Evolutionary conservation across 2,888 invertebrate genomes (phyloP).

Genomic region (Caenorhabditis wallacei): DNA sequence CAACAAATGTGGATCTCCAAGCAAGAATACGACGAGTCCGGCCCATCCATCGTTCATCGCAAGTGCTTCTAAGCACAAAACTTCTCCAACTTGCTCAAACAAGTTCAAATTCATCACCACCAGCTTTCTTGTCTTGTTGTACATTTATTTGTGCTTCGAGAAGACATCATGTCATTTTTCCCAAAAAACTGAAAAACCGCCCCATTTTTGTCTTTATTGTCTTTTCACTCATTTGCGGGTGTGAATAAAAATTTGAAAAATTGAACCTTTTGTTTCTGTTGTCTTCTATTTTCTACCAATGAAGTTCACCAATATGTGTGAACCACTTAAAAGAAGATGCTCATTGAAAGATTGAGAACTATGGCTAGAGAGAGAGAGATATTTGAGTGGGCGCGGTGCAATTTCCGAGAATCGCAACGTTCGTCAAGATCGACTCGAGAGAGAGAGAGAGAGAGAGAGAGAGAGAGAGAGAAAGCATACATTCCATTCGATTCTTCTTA

Average conservation of each 20-base stretch:
- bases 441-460: too few species aligned
- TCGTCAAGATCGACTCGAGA: slow-evolving; percentile 42
- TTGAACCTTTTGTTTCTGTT: background rate
- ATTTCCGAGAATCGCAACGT: slow-evolving; percentile 63
- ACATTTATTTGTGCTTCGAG: slow-evolving; percentile 37
- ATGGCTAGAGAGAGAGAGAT: slow-evolving; percentile 39
- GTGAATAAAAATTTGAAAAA: slow-evolving; percentile 65
- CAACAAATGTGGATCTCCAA: slow-evolving; percentile 59
- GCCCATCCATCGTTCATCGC: slow-evolving; percentile 78
- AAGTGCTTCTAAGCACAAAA: slow-evolving; percentile 71
- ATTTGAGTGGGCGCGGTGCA: slow-evolving; percentile 58
- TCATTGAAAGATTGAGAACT: slow-evolving; percentile 7
- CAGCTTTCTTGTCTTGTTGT: slow-evolving; percentile 54
- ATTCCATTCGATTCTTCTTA: slow-evolving; percentile 37
- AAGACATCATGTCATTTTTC: slow-evolving; percentile 15
- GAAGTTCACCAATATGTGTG: slow-evolving; percentile 4
- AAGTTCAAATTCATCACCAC: slow-evolving; percentile 53
- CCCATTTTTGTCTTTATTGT: slow-evolving; percentile 38
- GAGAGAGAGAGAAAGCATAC: slow-evolving; percentile 51
- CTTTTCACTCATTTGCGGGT: slow-evolving; percentile 54
- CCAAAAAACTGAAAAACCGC: slow-evolving; percentile 59
- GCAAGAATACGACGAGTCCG: slow-evolving; percentile 91
- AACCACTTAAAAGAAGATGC: slow-evolving; percentile 28
- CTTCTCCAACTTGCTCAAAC: slow-evolving; percentile 36
- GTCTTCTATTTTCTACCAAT: background rate